Evolutionary conservation across 2,113 vertebrate species (phyloP), one percentile per base, ranked within the genome.

Genomic region (Candoia aspera): DNA sequence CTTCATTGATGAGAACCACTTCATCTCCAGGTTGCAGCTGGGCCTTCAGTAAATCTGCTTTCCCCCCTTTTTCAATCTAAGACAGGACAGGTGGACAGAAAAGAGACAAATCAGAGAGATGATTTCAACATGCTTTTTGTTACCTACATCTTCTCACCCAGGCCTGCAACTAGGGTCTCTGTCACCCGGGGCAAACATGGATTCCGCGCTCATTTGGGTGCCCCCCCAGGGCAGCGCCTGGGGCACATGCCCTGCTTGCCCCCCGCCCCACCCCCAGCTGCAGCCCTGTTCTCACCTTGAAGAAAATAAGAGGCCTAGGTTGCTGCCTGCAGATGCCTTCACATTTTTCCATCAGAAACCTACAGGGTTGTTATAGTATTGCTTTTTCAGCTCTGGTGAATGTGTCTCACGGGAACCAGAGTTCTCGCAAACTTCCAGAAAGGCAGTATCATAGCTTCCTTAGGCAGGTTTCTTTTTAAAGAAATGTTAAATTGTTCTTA

Each of bases 11-110:
- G 96, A 97, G 95, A 90, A 99, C 94, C 8, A 99, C 97, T 95
- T 99, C 98, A 1, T 99, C 99, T 19, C 99, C 98, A 3, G 97
- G 97, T 96, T 92, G 97, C 93, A 99, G 97, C 91, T 97, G 98
- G 91, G 97, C 96, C 91, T 98, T 97, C 95, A 98, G 89, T 6
- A 95, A 91, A 93, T 97, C 97, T 0, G 98, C 98, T 96, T 99
- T 99, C 0, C 99, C 99, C 8, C 98, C 98, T 91, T 98, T 97
- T 96, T 99, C 98, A 0, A 99, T 97, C 99, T 99, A 97, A 24
- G 12, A 37, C 24, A 33, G 60, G 37, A 49, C 49, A 58, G 86
- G 26, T 19, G 64, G 89, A 23, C 92, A 96, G 84, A 96, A 84
- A 95, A 87, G 68, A 37, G 79, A 6, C 93, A 85, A 95, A 58